Evolutionary conservation across 2,797 vertebrate species (phyloP), one percentile per base, ranked within the genome.

Genomic region (Taenioides sp.): DNA sequence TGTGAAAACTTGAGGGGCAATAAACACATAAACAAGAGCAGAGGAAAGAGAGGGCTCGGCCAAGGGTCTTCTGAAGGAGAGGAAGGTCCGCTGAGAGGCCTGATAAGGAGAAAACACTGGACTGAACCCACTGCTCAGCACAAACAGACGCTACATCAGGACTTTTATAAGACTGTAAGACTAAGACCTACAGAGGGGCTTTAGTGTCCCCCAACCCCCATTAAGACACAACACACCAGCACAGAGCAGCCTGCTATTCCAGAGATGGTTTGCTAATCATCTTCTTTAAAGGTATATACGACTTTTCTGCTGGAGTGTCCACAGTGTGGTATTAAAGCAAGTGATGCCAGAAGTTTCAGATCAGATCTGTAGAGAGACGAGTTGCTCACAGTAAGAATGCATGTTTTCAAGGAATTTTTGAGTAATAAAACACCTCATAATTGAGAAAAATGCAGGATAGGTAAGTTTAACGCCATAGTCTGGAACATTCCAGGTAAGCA

Each of bases 1-100:
- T 84, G 82, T 73, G 86, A 76, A 83, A 72, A 47, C 43, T 16
- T 47, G 78, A 74, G 83, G 70, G 70, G 81, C 73, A 86, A 80
- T 84, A 92, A 92, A 93, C 87, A 88, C 86, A 90, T 89, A 87
- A 90, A 89, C 83, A 88, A 89, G 54, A 54, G 73, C 58, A 52
- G 74, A 67, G 75, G 80, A 84, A 81, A 84, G 85, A 82, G 72
- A 60, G 78, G 78, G 75, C 72, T 81, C 81, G 83, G 83, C 86
- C 89, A 91, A 88, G 86, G 81, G 81, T 86, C 84, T 77, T 70
- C 72, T 80, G 85, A 88, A 90, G 84, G 82, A 88, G 81, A 87
- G 69, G 69, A 77, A 50, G 66, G 84, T 84, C 84, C 80, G 75
- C 85, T 73, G 85, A 88, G 85, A 88, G 89, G 80, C 79, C 83